Evolutionary conservation across 2,113 vertebrate genomes (phyloP), one percentile per base, ranked within the genome.

Genomic region (Eublepharis macularius): DNA sequence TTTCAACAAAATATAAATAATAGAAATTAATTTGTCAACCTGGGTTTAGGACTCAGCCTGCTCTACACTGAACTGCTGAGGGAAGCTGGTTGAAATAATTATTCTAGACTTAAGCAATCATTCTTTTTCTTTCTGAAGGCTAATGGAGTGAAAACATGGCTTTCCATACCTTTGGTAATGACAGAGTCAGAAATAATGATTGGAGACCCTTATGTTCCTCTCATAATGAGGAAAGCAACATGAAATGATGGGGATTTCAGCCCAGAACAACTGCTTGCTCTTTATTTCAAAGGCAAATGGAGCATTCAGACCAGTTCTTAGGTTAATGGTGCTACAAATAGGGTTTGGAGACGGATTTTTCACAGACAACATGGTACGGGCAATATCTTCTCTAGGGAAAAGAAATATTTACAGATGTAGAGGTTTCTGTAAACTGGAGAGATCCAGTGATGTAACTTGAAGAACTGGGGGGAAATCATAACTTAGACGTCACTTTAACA

Each of bases 61-160:
- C 72, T 76, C 86, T 87, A 91, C 82, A 82, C 92, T 41, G 77
- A 91, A 92, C 90, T 85, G 90, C 91, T 84, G 86, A 92, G 81
- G 87, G 92, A 93, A 94, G 91, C 94, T 95, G 94, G 92, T 93
- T 94, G 95, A 96, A 96, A 97, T 96, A 96, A 97, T 96, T 95
- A 95, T 94, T 95, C 93, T 93, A 13, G 21, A 94, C 94, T 96
- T 95, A 96, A 74, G 90, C 92, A 95, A 94, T 94, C 92, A 78
- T 94, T 96, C 94, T 94, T 95, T 93, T 95, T 94, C 90, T 95
- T 96, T 95, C 93, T 92, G 93, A 95, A 95, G 91, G 92, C 95
- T 96, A 96, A 96, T 95, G 96, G 96, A 95, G 93, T 94, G 95
- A 93, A 95, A 95, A 95, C 87, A 83, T 0, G 45, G 17, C 91